Conservation (phyloP, 2,797 vertebrate genomes). For the Eulemur mongoz region DNA sequence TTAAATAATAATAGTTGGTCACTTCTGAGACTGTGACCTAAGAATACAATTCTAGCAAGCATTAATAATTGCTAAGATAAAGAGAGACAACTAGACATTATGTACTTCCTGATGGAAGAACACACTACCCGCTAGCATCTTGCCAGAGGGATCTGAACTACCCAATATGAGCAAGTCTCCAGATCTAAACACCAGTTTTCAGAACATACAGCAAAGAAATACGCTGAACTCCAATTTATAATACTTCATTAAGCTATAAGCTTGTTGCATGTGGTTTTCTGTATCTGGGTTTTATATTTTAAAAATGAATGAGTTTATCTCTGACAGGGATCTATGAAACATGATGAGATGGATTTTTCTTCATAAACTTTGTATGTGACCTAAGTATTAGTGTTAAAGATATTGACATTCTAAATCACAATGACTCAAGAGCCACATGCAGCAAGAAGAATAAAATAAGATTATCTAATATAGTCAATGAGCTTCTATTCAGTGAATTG, state of each 20-base stretch:
- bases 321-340: not conserved
- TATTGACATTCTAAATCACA: not conserved
- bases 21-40: not conserved
- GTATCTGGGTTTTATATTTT: not conserved
- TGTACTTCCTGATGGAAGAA: not conserved
- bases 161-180: not conserved
- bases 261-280: not conserved
- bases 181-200: not conserved
- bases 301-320: not conserved
- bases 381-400: not conserved
- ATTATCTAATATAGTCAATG: not conserved
- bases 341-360: not conserved
- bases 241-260: too few relatives aligned
- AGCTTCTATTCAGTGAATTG: not conserved
- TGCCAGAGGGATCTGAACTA: not conserved
- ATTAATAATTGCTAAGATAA: not conserved
- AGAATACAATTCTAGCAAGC: not conserved
- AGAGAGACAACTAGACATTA: not conserved
- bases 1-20: not conserved
- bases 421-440: not conserved
- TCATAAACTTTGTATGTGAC: not conserved
- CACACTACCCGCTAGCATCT: not conserved
- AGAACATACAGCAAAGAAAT: not conserved
- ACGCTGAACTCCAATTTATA: not conserved
- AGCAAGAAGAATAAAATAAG: not conserved